Conservation (phyloP, 2,797 vertebrate species). For the Erpetoichthys calabaricus region DNA sequence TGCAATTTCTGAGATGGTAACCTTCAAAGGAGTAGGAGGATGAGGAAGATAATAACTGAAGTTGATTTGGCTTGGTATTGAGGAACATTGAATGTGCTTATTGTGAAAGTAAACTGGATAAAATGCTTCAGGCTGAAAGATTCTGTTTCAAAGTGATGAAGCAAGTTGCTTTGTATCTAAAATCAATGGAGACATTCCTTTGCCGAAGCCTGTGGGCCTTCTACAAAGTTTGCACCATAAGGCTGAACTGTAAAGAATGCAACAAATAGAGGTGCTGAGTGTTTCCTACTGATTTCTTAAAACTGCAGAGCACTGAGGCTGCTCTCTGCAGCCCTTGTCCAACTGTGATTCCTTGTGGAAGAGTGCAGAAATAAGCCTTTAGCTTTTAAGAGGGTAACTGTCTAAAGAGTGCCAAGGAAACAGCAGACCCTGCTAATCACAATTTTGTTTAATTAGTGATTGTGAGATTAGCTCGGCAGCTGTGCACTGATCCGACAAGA, state of each 20-base stretch:
- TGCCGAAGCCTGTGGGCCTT: neutral
- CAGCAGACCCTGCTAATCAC: constrained; percentile 39
- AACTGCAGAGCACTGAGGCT: constrained; percentile 18
- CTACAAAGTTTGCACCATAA: no score
- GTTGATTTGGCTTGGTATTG: no score
- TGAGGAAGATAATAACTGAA: no score
- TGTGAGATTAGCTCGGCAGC: constrained; percentile 22
- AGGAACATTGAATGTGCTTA: neutral
- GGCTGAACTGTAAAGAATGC: no score
- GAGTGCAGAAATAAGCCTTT: constrained; percentile 8
- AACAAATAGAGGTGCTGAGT: no score
- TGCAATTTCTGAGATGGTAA: no score
- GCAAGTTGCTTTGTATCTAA: neutral
- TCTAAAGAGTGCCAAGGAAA: constrained; percentile 19
- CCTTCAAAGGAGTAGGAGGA: no score
- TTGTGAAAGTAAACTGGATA: constrained; percentile 4
- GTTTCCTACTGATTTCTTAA: constrained; percentile 3
- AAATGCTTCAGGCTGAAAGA: neutral
- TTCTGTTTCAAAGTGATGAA: constrained; percentile 13
- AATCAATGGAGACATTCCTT: constrained; percentile 3
- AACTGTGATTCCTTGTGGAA: constrained; percentile 7
- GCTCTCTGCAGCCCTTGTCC: constrained; percentile 16
- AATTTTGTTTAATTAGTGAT: constrained; percentile 53
- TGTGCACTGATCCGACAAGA: constrained; percentile 11
- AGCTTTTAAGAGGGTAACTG: constrained; percentile 17